These are phyloP conservation scores for Chironomus riparius DNA, from an alignment of 2,888 invertebrate species.

Conservation along the genomic window DNA sequence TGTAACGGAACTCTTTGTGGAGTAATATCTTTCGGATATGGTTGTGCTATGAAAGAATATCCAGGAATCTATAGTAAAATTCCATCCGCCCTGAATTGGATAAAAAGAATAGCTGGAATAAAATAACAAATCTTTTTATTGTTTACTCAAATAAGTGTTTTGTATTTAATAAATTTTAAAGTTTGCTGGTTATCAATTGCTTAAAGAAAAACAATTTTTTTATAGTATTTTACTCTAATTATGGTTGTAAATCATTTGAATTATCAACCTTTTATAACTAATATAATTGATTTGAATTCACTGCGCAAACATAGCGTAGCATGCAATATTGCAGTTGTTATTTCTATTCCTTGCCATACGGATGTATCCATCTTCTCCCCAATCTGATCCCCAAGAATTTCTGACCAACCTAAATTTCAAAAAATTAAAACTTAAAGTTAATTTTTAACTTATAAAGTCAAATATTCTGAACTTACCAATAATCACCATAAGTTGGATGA, in stretches of 20 bases:
- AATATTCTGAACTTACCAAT: neutral
- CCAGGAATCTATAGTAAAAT: neutral
- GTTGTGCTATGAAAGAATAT: neutral
- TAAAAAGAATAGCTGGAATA: neutral
- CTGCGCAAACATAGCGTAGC: neutral
- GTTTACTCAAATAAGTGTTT: too few species aligned
- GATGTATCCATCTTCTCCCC: constrained; percentile 10
- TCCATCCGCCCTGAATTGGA: neutral
- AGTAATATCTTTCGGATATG: neutral
- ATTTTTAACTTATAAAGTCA: neutral
- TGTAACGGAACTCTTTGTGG: neutral
- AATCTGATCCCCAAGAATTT: neutral
- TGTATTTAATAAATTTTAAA: too few species aligned
- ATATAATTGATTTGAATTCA: too few species aligned
- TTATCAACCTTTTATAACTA: too few species aligned
- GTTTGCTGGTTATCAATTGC: too few species aligned
- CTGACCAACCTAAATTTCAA: neutral
- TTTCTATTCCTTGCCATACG: neutral
- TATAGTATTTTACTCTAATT: too few species aligned
- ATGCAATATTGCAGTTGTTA: neutral
- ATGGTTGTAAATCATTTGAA: too few species aligned
- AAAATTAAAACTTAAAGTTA: neutral
- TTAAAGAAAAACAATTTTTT: too few species aligned
- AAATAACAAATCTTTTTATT: too few species aligned
- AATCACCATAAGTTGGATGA: neutral